Conservation (phyloP, 2,113 vertebrate genomes). For the Anolis carolinensis region DNA sequence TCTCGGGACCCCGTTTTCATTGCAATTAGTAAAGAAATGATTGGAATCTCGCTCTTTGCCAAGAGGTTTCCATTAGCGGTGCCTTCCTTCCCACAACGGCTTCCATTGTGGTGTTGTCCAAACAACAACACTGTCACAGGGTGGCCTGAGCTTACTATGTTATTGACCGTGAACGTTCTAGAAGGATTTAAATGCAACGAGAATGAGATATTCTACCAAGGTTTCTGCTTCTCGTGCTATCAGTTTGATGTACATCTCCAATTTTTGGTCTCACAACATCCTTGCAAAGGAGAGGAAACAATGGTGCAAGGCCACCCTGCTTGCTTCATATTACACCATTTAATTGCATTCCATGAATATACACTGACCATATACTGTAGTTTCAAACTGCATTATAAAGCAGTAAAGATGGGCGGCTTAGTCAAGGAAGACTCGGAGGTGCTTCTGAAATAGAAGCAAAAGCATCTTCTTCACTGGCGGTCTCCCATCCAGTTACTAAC, state of each 20-base stretch:
- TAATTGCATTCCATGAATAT: no score
- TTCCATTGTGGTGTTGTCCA: not conserved
- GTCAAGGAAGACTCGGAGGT: no score
- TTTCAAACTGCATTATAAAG: not conserved
- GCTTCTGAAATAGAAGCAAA: no score
- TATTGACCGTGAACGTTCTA: no score
- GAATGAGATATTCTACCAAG: not conserved
- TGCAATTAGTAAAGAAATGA: not conserved
- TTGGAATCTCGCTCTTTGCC: not conserved
- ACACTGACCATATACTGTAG: no score
- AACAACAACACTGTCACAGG: fast-evolving
- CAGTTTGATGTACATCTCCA: no score
- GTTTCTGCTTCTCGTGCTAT: no score
- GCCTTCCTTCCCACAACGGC: not conserved
- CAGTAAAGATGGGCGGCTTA: no score
- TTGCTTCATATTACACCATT: not conserved
- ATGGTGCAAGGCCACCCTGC: no score
- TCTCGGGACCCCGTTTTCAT: no score
- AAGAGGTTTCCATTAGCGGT: not conserved
- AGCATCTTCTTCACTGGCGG: no score
- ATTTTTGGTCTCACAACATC: not conserved
- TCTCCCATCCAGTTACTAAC: no score
- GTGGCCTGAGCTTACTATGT: not conserved
- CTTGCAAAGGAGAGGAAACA: not conserved
- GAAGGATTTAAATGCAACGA: not conserved